Conservation (phyloP, 37 sponge, comb jelly and placozoan species). For the Amphimedon queenslandica region DNA sequence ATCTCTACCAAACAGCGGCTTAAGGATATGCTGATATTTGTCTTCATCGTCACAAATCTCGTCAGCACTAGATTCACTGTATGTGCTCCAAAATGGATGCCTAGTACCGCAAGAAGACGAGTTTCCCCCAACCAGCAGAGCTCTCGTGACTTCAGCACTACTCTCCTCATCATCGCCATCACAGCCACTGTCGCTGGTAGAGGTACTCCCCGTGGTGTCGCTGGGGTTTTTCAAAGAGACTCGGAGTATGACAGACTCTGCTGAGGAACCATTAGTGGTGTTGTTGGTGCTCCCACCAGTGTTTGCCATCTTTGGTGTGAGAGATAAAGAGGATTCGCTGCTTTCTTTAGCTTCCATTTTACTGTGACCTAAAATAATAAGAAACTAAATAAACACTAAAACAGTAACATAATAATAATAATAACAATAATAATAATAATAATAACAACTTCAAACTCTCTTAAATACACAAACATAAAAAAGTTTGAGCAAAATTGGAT, state of each 20-base stretch:
- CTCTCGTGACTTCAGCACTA: slow-evolving; percentile 34
- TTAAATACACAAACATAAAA: no score
- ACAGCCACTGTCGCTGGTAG: slow-evolving; percentile 38
- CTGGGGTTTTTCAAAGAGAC: background rate
- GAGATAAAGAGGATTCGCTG: no score
- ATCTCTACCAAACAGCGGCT: slow-evolving; percentile 28
- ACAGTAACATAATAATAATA: no score
- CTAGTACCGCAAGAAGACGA: background rate
- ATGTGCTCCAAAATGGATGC: background rate
- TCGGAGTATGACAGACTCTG: background rate
- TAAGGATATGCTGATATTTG: slow-evolving; percentile 12
- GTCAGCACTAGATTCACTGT: background rate
- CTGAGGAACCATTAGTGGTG: background rate
- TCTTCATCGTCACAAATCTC: slow-evolving; percentile 7
- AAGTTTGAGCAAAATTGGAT: no score
- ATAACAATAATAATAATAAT: no score
- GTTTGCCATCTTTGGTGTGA: background rate
- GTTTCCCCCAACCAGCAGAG: slow-evolving; percentile 22
- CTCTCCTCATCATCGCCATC: slow-evolving; percentile 87
- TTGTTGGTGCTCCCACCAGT: background rate
- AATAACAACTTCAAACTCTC: no score
- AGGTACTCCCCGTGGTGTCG: background rate
- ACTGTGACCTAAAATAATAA: no score
- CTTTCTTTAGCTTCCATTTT: no score
- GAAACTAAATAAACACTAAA: no score